These are phyloP conservation scores for Drosophila rellima DNA, from an alignment of 2,888 invertebrate genomes.

Conservation along the genomic window DNA sequence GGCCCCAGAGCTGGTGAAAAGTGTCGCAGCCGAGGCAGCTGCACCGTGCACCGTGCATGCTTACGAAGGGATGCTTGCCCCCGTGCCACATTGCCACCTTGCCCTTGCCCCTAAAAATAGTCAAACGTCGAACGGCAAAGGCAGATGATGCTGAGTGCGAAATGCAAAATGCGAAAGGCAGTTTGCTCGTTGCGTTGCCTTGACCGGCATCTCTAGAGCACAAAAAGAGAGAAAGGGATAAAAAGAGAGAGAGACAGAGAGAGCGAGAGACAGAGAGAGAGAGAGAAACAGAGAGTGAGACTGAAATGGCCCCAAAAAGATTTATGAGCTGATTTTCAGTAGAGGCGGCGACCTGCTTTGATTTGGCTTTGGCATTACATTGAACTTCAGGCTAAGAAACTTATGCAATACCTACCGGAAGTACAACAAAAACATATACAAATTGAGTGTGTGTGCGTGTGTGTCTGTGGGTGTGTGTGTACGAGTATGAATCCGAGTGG, in stretches of 20 bases:
- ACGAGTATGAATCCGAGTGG: conserved; percentile 10
- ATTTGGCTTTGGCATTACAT: conserved; percentile 61
- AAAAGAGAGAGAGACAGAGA: not conserved
- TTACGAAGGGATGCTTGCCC: conserved; percentile 31
- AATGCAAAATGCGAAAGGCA: conserved; percentile 23
- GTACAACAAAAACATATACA: conserved; percentile 22
- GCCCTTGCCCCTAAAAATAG: conserved; percentile 45
- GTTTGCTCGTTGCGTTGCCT: conserved; percentile 52
- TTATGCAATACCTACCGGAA: conserved; percentile 64
- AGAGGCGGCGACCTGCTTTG: conserved; percentile 49
- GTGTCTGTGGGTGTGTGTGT: conserved; percentile 18
- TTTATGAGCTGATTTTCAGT: conserved; percentile 54
- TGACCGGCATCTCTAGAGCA: conserved; percentile 62
- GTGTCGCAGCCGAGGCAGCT: conserved; percentile 31
- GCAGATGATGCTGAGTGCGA: conserved; percentile 17
- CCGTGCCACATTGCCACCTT: not conserved
- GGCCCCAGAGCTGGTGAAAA: conserved; percentile 53
- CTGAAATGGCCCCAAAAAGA: conserved; percentile 29
- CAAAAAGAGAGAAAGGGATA: conserved; percentile 6
- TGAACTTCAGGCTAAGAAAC: conserved; percentile 63
- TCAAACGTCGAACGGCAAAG: conserved; percentile 44
- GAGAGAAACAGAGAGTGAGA: not conserved
- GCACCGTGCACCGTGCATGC: conserved; percentile 13
- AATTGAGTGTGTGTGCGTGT: not conserved
- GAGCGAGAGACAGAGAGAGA: not conserved